A percentile compares a stretch with the other conserved stretches of the same genome.
phyloP scores from a whole-genome alignment of 1,140 invertebrate species.

The Drosophila kikkawai region DNA sequence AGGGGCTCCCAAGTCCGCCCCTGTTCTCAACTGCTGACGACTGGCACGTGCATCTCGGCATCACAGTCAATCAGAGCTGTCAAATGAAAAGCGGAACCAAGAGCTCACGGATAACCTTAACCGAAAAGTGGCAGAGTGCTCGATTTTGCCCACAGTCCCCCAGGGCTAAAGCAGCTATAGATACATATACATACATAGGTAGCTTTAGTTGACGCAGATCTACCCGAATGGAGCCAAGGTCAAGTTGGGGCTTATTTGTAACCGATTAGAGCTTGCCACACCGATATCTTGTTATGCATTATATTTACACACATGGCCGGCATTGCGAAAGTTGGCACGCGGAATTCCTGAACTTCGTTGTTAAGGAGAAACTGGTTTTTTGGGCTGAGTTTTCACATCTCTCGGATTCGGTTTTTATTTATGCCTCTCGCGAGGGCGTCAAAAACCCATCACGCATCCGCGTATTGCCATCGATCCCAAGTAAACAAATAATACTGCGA shows the following conservation, averaged over 20 bases:
- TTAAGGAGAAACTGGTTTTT: constrained; percentile 59
- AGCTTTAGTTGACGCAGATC: constrained; percentile 19
- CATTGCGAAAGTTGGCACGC: constrained; percentile 63
- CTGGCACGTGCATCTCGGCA: constrained; percentile 30
- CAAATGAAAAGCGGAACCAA: constrained; percentile 12
- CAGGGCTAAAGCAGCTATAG: constrained; percentile 6
- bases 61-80: constrained; percentile 8
- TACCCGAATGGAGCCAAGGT: constrained; percentile 66
- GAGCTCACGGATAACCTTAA: constrained; percentile 31
- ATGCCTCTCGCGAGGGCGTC: constrained; percentile 4
- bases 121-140: constrained; percentile 37
- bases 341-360: constrained; percentile 67
- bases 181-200: not conserved
- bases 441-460: constrained; percentile 41
- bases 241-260: constrained; percentile 43
- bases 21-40: constrained; percentile 4
- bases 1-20: not conserved
- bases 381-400: constrained; percentile 17
- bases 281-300: constrained; percentile 35
- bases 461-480: constrained; percentile 19
- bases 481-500: constrained; percentile 40
- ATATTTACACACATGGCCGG: constrained; percentile 33
- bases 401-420: constrained; percentile 20
- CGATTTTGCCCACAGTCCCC: constrained; percentile 35
- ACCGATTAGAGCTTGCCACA: constrained; percentile 59